Base-by-base conservation (phyloP, 92 coral and sea anemone species). In the Bergia puertoricense region DNA sequence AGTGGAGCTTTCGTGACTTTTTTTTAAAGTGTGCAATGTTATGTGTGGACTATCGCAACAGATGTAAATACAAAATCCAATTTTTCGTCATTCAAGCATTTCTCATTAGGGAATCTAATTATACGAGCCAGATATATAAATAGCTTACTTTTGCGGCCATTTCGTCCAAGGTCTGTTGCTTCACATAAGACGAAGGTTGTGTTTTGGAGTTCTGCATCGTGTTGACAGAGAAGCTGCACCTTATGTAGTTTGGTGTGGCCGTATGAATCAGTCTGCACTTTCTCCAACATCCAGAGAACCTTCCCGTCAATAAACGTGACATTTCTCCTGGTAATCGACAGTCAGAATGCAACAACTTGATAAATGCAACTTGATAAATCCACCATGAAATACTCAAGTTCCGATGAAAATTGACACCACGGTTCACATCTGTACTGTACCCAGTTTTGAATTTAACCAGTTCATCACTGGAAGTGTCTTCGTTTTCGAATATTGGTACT, bases 111-210 rank as follows among this genome's bases (percentile, higher is more conserved):
- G 23, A 50, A 74, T 3, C 6, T 45, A 39, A 11, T 0, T 50
- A 73, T 20, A 7, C 69, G n/a, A 66, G 42, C 16, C 1, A 40
- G 3, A 56, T 13, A 57, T 37, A 8, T 13, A 36, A 56, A 22
- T n/a, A 36, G 30, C 90, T 23, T 87, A 97, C 99, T 95, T 95
- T 97, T 13, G 95, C 91, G 36, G 99, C 97, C 85, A 94, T 91
- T 88, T 95, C 94, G 76, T 97, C 98, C 36, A 97, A 81, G 41
- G 94, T 93, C 54, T 94, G 93, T 81, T 97, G 99, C 84, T 90
- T 97, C 71, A 97, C 99, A 84, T 94, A 89, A 5, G 98, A 94
- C 98, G 97, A 95, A 3, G 94, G 88, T 82, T 97, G 94, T 23
- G 96, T 94, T 90, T 95, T 94, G 14, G 96, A 95, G 79, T 94